phyloP scores from a whole-genome alignment of 2,797 vertebrate species.

The Alauda arvensis region DNA sequence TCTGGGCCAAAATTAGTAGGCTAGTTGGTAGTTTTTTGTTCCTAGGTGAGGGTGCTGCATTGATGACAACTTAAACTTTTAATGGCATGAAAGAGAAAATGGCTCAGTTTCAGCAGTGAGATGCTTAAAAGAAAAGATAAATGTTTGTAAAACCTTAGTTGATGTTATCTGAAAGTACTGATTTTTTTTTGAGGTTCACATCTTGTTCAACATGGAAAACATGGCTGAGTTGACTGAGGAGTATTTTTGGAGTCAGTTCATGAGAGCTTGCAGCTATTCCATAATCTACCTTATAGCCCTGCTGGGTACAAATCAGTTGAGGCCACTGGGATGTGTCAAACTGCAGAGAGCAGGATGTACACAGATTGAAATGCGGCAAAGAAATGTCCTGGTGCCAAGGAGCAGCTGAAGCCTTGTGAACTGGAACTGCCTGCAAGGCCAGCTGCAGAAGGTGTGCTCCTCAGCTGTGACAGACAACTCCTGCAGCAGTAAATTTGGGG shows the following conservation, averaged over 20 bases:
- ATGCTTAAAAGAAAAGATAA: not conserved
- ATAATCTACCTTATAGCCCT: not conserved
- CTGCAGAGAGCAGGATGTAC: not conserved
- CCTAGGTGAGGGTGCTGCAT: not conserved
- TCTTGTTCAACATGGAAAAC: not conserved
- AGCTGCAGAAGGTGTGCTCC: not conserved
- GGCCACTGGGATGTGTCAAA: not conserved
- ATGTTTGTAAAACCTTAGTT: not conserved
- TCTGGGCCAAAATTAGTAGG: not conserved
- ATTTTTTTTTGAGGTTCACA: too few species aligned
- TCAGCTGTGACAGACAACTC: not conserved
- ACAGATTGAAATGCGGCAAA: not conserved
- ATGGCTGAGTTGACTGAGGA: not conserved
- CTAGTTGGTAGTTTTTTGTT: not conserved
- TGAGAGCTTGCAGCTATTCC: not conserved
- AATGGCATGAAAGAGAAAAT: not conserved
- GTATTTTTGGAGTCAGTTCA: accelerated
- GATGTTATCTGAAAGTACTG: not conserved
- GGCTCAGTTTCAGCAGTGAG: not conserved
- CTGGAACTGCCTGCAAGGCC: not conserved
- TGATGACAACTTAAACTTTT: not conserved
- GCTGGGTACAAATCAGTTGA: not conserved
- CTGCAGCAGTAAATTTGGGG: not conserved
- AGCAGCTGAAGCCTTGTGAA: not conserved
- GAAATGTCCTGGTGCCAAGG: not conserved